These are phyloP conservation scores for Chiridota heheva DNA, from an alignment of 35 echinoderm and acorn worm species.

Conservation along the genomic window DNA sequence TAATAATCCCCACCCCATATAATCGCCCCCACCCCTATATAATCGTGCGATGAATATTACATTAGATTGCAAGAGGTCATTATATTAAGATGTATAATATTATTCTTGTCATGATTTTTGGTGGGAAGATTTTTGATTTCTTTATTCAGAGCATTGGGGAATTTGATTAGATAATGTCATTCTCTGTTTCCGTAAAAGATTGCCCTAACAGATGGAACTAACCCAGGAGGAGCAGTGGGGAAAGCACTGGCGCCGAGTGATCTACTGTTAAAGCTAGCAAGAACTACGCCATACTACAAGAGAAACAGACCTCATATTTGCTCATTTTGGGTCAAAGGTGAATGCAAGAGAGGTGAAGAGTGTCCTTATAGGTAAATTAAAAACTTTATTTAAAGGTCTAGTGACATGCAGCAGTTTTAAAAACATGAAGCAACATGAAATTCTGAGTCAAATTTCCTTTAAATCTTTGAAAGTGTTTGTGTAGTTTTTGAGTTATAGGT, in stretches of 20 bases:
- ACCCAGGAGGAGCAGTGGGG: slow-evolving; percentile 75
- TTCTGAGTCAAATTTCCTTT: no score
- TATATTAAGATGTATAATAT: no score
- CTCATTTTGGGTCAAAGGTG: slow-evolving; percentile 99
- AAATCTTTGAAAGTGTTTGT: no score
- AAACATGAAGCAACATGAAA: no score
- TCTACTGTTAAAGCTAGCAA: slow-evolving; percentile 79
- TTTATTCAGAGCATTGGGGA: no score
- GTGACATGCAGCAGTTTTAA: no score
- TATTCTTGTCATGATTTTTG: neutral
- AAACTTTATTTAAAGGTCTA: neutral
- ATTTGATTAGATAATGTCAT: neutral
- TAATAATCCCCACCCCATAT: no score
- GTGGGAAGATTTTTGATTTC: no score
- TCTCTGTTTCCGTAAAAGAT: slow-evolving; percentile 48
- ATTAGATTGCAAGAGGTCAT: no score
- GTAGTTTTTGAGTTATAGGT: no score
- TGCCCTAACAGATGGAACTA: slow-evolving; percentile 82
- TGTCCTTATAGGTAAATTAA: slow-evolving; percentile 82
- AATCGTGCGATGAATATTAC: no score
- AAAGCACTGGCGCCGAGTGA: slow-evolving; percentile 96
- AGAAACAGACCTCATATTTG: slow-evolving; percentile 97
- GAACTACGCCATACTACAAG: slow-evolving; percentile 98
- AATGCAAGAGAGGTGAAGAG: slow-evolving; percentile 96
- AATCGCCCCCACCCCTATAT: no score